Conservation (phyloP, 2,888 invertebrate genomes). For the Trileptium ribeirensis region DNA sequence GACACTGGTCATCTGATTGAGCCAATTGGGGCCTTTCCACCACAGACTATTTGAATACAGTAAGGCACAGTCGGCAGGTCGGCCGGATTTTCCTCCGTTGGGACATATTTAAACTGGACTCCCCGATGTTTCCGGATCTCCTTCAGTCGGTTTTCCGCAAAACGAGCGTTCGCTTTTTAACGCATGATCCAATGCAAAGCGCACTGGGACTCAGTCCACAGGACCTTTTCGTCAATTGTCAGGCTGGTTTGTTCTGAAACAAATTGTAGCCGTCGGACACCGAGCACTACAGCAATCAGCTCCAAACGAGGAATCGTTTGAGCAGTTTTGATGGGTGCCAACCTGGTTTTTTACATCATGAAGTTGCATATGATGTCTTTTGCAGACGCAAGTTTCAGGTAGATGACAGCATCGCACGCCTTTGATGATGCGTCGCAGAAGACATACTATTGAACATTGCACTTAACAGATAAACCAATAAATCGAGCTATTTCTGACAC, state of each 20-base stretch:
- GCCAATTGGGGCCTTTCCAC: slow-evolving; percentile 41
- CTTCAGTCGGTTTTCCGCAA: slow-evolving; percentile 38
- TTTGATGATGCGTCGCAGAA: not conserved
- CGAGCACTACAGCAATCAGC: slow-evolving; percentile 33
- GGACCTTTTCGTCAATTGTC: slow-evolving; percentile 19
- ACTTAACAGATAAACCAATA: not conserved
- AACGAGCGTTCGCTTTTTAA: slow-evolving; percentile 20
- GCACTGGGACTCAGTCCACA: slow-evolving; percentile 35
- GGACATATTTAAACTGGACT: slow-evolving; percentile 40
- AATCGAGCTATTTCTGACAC: not conserved
- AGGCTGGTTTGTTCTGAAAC: slow-evolving; percentile 31
- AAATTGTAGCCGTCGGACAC: slow-evolving; percentile 26
- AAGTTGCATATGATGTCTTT: not conserved
- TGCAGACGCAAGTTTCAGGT: not conserved
- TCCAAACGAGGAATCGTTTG: not conserved
- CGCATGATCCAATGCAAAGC: slow-evolving; percentile 36
- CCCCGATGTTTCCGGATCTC: slow-evolving; percentile 33
- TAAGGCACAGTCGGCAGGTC: slow-evolving; percentile 40
- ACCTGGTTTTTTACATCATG: not conserved
- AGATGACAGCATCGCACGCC: not conserved
- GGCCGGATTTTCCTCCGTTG: slow-evolving; percentile 41
- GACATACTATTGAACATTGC: not conserved
- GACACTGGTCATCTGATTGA: slow-evolving; percentile 9
- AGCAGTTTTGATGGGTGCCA: not conserved
- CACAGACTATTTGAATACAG: slow-evolving; percentile 31